Conservation (phyloP, 2,113 vertebrate genomes). For the Trogon melanurus region DNA sequence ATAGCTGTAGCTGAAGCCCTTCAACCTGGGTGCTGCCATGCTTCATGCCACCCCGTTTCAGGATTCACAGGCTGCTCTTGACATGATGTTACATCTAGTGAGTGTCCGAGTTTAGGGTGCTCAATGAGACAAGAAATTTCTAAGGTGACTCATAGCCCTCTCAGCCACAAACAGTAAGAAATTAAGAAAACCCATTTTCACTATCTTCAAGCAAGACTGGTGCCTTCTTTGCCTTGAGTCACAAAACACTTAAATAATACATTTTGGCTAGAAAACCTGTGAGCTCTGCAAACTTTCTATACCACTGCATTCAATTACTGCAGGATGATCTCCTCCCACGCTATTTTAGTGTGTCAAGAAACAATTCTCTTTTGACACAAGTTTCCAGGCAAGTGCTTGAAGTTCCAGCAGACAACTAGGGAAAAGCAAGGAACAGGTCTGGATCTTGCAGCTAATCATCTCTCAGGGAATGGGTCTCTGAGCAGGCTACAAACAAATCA, state of each 20-base stretch:
- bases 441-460: not conserved
- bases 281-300: not conserved
- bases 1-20: not conserved
- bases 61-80: not conserved
- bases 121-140: not conserved
- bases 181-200: not conserved
- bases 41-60: not conserved
- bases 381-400: not conserved
- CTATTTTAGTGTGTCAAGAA: not conserved
- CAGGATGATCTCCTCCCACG: not conserved
- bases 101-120: not conserved
- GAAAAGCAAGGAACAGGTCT: not conserved
- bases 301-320: not conserved
- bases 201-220: not conserved
- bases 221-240: not conserved
- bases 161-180: not conserved
- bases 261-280: not conserved
- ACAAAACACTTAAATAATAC: not conserved
- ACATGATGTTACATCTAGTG: not conserved
- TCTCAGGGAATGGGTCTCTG: not conserved
- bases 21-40: not conserved
- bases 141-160: not conserved
- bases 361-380: not conserved
- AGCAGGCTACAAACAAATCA: not conserved
- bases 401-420: not conserved